These are phyloP conservation scores for Leucophenga maculata DNA, from an alignment of 2,888 invertebrate species.

Conservation along the genomic window DNA sequence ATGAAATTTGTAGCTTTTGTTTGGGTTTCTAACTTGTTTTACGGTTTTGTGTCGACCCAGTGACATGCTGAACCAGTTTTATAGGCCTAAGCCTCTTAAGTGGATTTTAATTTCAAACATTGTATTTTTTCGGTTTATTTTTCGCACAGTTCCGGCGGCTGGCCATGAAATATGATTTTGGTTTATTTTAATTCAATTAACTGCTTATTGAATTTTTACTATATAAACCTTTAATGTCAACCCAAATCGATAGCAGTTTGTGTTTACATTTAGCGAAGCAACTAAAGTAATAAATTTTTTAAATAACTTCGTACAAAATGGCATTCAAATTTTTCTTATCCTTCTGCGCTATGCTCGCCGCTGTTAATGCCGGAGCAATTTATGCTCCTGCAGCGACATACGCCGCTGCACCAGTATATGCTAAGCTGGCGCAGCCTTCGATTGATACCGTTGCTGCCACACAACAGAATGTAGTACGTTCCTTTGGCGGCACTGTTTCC, in stretches of 20 bases:
- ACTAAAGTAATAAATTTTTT: conserved; percentile 10
- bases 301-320: conserved; percentile 50
- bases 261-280: conserved; percentile 29
- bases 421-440: conserved; percentile 66
- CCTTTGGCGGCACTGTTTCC: conserved; percentile 75
- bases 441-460: conserved; percentile 70
- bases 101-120: background rate
- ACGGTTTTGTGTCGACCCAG: background rate
- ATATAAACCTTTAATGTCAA: conserved; percentile 45
- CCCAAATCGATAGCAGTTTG: conserved; percentile 50
- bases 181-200: background rate
- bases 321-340: conserved; percentile 74
- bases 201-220: conserved; percentile 36
- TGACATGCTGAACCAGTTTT: conserved; percentile 22
- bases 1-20: background rate
- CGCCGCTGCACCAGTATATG: conserved; percentile 49
- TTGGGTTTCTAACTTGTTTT: background rate
- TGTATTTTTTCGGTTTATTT: background rate
- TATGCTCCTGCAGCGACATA: conserved; percentile 50
- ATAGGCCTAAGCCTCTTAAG: conserved; percentile 14
- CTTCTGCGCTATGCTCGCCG: conserved; percentile 76
- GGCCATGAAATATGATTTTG: conserved; percentile 7
- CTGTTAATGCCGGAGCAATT: conserved; percentile 77
- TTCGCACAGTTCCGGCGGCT: background rate
- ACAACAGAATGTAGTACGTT: conserved; percentile 76